Evolutionary conservation across 2,797 vertebrate genomes (phyloP), one percentile per base, ranked within the genome.

Genomic region (Phalloptychus januarius): DNA sequence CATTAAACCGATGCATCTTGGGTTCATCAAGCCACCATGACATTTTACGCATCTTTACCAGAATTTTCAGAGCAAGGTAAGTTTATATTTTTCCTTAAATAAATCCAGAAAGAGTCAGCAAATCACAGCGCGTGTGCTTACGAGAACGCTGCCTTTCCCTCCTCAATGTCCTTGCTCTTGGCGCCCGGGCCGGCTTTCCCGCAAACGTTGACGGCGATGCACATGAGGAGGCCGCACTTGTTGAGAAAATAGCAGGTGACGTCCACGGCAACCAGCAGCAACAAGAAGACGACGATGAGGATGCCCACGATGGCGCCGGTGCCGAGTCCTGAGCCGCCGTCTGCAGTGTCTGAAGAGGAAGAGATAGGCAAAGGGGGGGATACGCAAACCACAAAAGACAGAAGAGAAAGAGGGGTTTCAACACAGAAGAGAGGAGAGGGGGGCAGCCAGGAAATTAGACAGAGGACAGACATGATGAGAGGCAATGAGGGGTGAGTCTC

Each of bases 231-330:
- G 28, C 98, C 98, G 0, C 98, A 99, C 94, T 99, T 99, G 95
- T 99, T 99, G 78, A 99, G 96, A 96, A 99, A 99, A 94, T 97
- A 99, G 95, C 98, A 99, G 90, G 97, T 99, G 91, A 99, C 94
- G 38, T 99, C 98, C 73, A 99, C 96, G 0, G 95, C 95, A 86
- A 98, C 95, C 94, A 99, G 89, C 79, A 99, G 95, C 82, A 99
- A 93, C 90, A 99, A 94, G 0, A 99, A 99, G 84, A 98, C 95
- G 38, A 99, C 96, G 0, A 99, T 97, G 78, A 99, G 97, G 89
- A 99, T 99, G 79, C 98, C 98, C 48, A 99, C 97, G 13, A 99
- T 99, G 93, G 98, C 97, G 0, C 98, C 98, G 0, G 97, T 99
- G 87, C 97, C 95, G 82, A 99, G 94, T 75, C 97, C 96, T 0